These are phyloP conservation scores for Salvelinus alpinus DNA, from an alignment of 2,113 vertebrate genomes.

Conservation along the genomic window DNA sequence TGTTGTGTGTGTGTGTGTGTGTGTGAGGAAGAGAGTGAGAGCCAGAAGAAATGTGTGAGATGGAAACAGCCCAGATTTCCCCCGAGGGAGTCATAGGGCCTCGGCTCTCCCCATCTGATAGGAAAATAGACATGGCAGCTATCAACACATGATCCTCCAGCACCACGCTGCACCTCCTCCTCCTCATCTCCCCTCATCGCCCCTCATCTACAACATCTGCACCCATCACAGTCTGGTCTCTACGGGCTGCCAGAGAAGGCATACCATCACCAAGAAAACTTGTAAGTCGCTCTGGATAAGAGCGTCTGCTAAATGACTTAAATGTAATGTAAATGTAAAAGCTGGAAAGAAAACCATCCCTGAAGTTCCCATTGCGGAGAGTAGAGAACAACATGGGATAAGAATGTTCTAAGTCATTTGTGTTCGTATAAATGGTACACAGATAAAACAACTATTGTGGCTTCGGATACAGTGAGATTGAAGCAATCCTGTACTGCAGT, in stretches of 20 bases:
- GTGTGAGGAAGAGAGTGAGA: neutral
- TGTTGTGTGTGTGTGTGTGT: conserved; percentile 1
- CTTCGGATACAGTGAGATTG: neutral
- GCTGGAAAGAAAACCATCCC: neutral
- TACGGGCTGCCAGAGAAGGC: too few species aligned
- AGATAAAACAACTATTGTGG: too few species aligned
- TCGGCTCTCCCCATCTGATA: conserved; percentile 11
- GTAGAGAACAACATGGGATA: too few species aligned
- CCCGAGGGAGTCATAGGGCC: neutral
- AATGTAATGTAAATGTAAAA: too few species aligned
- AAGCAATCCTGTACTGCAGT: neutral
- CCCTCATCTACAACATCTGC: conserved; percentile 1
- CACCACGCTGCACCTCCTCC: neutral
- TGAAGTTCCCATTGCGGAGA: neutral
- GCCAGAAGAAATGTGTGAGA: neutral
- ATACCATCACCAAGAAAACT: neutral
- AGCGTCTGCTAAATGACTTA: too few species aligned
- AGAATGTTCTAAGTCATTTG: too few species aligned
- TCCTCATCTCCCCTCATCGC: conserved; percentile 16
- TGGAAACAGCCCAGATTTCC: neutral
- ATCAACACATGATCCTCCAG: conserved; percentile 38
- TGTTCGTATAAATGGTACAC: too few species aligned
- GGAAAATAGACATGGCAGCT: conserved; percentile 63
- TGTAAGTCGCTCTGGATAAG: too few species aligned
- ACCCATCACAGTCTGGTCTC: neutral